phyloP scores from a whole-genome alignment of 1,140 invertebrate genomes.

The Pemphigus obesinymphae region DNA sequence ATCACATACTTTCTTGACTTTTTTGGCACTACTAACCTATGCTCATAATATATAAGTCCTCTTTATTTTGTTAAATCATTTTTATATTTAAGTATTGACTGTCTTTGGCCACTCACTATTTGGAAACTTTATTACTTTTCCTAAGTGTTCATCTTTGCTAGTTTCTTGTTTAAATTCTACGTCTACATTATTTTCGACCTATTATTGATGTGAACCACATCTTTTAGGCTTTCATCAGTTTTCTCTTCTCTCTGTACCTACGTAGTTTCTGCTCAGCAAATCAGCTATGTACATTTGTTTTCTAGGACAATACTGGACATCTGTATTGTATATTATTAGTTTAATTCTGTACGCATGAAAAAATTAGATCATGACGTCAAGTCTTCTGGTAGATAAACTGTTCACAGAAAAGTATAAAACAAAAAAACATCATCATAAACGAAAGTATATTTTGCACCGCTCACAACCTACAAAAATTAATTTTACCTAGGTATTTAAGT shows the following conservation, averaged over 20 bases:
- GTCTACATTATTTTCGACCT: too few species aligned
- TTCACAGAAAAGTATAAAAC: too few species aligned
- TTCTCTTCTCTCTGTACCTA: background rate
- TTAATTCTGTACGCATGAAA: too few species aligned
- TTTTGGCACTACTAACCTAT: background rate
- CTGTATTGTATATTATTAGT: constrained; percentile 47
- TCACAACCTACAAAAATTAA: too few species aligned
- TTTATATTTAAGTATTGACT: background rate
- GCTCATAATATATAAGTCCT: background rate
- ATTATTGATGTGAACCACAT: background rate
- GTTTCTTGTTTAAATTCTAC: constrained; percentile 43
- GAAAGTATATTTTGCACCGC: too few species aligned
- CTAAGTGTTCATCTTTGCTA: background rate
- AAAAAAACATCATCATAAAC: too few species aligned
- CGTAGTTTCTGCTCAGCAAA: constrained; percentile 14
- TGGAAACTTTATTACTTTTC: background rate
- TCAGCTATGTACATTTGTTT: constrained; percentile 46
- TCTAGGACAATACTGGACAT: constrained; percentile 48
- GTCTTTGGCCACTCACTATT: background rate
- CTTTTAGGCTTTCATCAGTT: background rate
- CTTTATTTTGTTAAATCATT: background rate
- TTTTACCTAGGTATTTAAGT: too few species aligned
- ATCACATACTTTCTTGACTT: background rate
- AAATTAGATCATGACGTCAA: too few species aligned
- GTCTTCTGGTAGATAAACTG: too few species aligned